phyloP scores from a whole-genome alignment of 2,797 vertebrate genomes.

The Spondyliosoma cantharus region DNA sequence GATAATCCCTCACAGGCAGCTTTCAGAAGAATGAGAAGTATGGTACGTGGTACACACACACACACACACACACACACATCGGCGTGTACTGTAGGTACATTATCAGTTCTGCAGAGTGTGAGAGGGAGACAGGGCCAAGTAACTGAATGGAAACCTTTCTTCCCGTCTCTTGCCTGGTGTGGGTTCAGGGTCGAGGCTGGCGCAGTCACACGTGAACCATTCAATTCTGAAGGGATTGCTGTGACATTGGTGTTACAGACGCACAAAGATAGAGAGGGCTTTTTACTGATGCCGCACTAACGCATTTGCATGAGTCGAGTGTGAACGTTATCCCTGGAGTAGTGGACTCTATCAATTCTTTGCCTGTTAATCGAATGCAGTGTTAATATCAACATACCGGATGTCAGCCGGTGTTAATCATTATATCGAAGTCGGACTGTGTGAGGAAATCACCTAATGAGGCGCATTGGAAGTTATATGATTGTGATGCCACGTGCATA shows the following conservation, averaged over 20 bases:
- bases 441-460: constrained; percentile 41
- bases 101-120: constrained; percentile 50
- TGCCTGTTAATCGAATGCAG: constrained; percentile 45
- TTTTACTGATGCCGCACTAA: constrained; percentile 52
- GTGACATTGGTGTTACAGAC: constrained; percentile 27
- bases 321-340: constrained; percentile 29
- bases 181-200: constrained; percentile 52
- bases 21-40: constrained; percentile 60
- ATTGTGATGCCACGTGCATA: constrained; percentile 8
- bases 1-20: constrained; percentile 60
- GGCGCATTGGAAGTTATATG: constrained; percentile 2
- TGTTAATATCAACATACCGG: constrained; percentile 30
- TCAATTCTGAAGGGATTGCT: constrained; percentile 44
- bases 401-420: constrained; percentile 41
- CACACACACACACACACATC: background rate
- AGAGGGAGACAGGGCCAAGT: constrained; percentile 34
- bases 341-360: constrained; percentile 34
- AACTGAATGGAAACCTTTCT: constrained; percentile 62
- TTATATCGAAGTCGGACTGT: constrained; percentile 27
- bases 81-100: constrained; percentile 39
- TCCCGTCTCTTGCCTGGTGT: constrained; percentile 30
- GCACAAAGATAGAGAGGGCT: constrained; percentile 32
- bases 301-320: constrained; percentile 31
- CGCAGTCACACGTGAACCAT: constrained; percentile 38
- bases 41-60: constrained; percentile 2